Percentiles rank a stretch among this genome's conserved stretches.
Conservation (phyloP, 2,797 vertebrate genomes). For the Chloroceryle amazona region DNA sequence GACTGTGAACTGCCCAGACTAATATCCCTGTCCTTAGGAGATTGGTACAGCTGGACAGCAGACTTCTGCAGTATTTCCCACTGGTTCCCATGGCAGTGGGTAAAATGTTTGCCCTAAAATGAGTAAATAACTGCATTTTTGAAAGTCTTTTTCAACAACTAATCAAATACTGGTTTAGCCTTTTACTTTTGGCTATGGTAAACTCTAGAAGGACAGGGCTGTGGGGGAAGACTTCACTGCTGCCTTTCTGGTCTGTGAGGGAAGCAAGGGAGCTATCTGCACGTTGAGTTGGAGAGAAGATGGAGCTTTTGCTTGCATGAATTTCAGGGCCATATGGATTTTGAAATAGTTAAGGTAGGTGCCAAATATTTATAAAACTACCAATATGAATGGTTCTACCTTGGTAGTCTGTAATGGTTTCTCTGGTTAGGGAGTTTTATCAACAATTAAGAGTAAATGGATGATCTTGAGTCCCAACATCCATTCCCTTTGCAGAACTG, state of each 20-base stretch:
- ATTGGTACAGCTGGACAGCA: neutral
- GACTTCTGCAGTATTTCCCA: neutral
- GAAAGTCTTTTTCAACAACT: neutral
- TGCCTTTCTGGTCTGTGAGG: neutral
- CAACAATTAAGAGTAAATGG: neutral
- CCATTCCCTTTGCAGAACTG: neutral
- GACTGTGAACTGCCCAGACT: neutral
- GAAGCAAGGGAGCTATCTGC: neutral
- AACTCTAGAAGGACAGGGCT: neutral
- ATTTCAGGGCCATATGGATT: neutral
- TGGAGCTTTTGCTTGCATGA: neutral
- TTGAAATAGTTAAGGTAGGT: neutral
- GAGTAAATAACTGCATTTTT: neutral
- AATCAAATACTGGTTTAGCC: neutral
- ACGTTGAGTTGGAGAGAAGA: neutral
- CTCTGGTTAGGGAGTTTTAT: neutral
- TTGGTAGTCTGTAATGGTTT: neutral
- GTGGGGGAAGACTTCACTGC: neutral
- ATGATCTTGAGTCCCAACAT: neutral
- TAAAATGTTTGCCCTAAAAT: neutral
- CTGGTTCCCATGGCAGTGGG: neutral
- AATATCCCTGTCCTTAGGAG: neutral
- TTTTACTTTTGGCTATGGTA: neutral
- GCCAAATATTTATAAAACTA: neutral
- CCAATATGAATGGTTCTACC: neutral